A percentile compares a stretch with the other conserved stretches of the same genome.
Conservation (phyloP, 2,797 vertebrate genomes). For the Pipistrellus nathusii region DNA sequence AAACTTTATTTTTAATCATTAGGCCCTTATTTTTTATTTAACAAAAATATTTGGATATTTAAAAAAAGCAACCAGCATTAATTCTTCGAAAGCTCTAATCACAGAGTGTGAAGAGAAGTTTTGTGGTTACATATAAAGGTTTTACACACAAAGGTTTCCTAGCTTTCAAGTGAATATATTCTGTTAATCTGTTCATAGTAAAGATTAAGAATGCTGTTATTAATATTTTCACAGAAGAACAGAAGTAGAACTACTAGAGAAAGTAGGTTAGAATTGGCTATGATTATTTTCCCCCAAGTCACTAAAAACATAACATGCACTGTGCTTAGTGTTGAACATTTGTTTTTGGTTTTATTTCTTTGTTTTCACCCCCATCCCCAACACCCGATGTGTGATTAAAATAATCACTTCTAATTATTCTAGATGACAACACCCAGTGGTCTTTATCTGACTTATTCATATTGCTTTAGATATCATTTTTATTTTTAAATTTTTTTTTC, state of each 20-base stretch:
- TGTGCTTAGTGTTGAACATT: conserved; percentile 18
- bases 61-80: background rate
- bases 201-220: background rate
- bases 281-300: rapidly evolving
- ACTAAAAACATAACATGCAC: background rate
- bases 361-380: conserved; percentile 41
- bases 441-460: conserved; percentile 75
- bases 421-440: conserved; percentile 57
- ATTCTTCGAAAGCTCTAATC: conserved; percentile 46
- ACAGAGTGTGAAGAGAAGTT: conserved; percentile 34
- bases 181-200: background rate
- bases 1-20: background rate
- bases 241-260: background rate
- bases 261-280: background rate
- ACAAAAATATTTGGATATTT: background rate
- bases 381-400: conserved; percentile 57
- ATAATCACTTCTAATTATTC: conserved; percentile 80
- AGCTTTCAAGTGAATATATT: conserved; percentile 4
- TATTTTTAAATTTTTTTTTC: background rate
- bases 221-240: background rate
- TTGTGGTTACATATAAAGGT: conserved; percentile 19
- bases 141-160: conserved; percentile 62
- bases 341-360: conserved; percentile 36
- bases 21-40: background rate
- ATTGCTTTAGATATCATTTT: conserved; percentile 73